Conservation (phyloP, 2,888 invertebrate genomes). For the Drosophila diplacantha region DNA sequence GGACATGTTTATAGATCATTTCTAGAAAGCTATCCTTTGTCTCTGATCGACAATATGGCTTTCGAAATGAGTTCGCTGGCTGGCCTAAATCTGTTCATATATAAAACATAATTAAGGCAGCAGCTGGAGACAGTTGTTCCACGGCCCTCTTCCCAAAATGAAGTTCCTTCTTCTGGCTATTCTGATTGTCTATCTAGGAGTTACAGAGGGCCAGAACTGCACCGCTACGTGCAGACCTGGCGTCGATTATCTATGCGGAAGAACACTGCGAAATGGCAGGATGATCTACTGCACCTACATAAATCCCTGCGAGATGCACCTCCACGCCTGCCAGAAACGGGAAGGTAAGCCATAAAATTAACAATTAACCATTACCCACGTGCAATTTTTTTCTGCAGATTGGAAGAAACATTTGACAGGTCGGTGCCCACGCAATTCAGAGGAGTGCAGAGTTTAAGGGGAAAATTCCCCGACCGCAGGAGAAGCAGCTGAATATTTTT, state of each 20-base stretch:
- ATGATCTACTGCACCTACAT: slow-evolving; percentile 24
- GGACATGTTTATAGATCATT: background rate
- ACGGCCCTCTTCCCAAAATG: slow-evolving; percentile 5
- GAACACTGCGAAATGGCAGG: slow-evolving; percentile 19
- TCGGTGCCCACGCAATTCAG: slow-evolving; percentile 33
- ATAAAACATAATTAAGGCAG: slow-evolving; percentile 15
- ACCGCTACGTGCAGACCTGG: background rate
- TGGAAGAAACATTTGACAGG: slow-evolving; percentile 33
- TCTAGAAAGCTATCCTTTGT: slow-evolving; percentile 12
- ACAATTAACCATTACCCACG: background rate
- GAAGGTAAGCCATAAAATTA: slow-evolving; percentile 13
- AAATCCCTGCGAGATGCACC: slow-evolving; percentile 32
- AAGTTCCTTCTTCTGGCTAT: slow-evolving; percentile 12
- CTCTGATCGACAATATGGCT: slow-evolving; percentile 11
- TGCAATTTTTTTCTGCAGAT: slow-evolving; percentile 15
- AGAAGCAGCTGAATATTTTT: slow-evolving; percentile 31
- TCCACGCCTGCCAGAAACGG: slow-evolving; percentile 21
- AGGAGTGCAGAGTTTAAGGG: too few relatives aligned
- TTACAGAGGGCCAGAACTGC: background rate
- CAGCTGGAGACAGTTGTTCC: slow-evolving; percentile 20
- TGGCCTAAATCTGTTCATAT: slow-evolving; percentile 26
- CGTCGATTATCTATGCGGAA: slow-evolving; percentile 26
- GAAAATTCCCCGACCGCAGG: too few relatives aligned
- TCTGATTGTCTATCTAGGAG: slow-evolving; percentile 2
- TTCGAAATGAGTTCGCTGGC: slow-evolving; percentile 6